Percentiles rank a stretch among this genome's conserved stretches.
These are phyloP conservation scores for Drosophila peninsularis DNA, from an alignment of 2,888 invertebrate genomes.

Conservation along the genomic window DNA sequence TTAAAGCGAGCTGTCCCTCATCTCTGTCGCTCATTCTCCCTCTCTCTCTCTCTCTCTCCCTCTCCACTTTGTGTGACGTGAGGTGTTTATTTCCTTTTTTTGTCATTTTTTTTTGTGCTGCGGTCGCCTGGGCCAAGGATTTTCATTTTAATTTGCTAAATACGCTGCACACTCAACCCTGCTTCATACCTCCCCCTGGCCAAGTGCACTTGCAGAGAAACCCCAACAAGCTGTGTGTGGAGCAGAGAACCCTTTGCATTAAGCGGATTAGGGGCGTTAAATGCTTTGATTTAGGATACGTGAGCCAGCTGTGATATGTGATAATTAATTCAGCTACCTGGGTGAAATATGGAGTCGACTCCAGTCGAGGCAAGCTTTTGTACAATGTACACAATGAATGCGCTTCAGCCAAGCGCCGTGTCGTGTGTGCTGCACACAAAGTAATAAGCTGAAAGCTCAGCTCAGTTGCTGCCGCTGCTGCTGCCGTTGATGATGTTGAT, in stretches of 20 bases:
- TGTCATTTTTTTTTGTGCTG: constrained; percentile 36
- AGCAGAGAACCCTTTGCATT: constrained; percentile 53
- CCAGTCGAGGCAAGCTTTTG: constrained; percentile 1
- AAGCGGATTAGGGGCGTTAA: constrained; percentile 75
- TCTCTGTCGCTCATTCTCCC: background rate
- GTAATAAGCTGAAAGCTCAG: constrained; percentile 76
- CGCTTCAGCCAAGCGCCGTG: constrained; percentile 22
- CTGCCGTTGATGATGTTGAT: constrained; percentile 24
- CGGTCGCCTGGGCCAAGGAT: constrained; percentile 51
- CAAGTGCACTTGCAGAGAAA: constrained; percentile 22
- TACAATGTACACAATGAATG: constrained; percentile 20
- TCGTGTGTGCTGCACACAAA: constrained; percentile 45
- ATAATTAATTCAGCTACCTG: constrained; percentile 68
- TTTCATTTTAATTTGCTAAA: constrained; percentile 77
- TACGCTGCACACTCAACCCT: constrained; percentile 42
- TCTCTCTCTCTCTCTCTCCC: background rate
- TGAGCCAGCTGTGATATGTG: constrained; percentile 65
- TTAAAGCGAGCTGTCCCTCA: constrained; percentile 31
- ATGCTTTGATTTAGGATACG: constrained; percentile 75
- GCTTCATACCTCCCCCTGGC: background rate
- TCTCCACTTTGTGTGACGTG: constrained; percentile 34
- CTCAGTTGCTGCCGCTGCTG: constrained; percentile 1
- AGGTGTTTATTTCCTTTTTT: constrained; percentile 29
- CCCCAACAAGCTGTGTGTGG: constrained; percentile 21
- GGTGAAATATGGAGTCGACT: background rate